Conservation (phyloP, 2,113 vertebrate genomes). For the Varanus salvator region DNA sequence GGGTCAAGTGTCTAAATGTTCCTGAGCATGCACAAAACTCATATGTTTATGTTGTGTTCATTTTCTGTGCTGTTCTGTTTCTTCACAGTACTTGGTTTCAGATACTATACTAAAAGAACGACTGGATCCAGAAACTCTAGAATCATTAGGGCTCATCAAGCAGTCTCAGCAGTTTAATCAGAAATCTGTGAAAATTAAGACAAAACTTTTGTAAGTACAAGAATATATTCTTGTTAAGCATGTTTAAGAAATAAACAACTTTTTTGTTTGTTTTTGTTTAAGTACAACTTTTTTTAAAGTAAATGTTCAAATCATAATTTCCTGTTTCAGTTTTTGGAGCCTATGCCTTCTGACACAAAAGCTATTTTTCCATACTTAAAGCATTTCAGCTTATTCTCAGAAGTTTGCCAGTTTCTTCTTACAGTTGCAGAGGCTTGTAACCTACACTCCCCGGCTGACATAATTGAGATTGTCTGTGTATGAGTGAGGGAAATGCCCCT, state of each 20-base stretch:
- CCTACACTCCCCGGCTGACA: no score
- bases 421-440: neutral
- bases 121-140: conserved; percentile 95
- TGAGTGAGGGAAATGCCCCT: neutral
- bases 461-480: neutral
- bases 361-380: neutral
- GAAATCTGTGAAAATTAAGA: conserved; percentile 99
- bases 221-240: neutral
- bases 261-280: neutral
- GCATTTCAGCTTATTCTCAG: neutral
- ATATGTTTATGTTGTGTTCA: no score
- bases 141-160: conserved; percentile 96
- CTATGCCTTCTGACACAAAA: neutral
- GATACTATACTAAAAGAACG: conserved; percentile 95
- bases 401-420: neutral
- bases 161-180: conserved; percentile 99
- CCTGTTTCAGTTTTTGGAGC: neutral
- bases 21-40: no score
- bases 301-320: no score
- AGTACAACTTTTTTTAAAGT: neutral
- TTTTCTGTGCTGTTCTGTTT: conserved; percentile 55
- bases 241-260: neutral
- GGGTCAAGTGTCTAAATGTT: no score
- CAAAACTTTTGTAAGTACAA: conserved; percentile 96
- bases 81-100: conserved; percentile 89